phyloP scores from a whole-genome alignment of 1,140 invertebrate genomes.

The Ceratoteleas bidentatus region DNA sequence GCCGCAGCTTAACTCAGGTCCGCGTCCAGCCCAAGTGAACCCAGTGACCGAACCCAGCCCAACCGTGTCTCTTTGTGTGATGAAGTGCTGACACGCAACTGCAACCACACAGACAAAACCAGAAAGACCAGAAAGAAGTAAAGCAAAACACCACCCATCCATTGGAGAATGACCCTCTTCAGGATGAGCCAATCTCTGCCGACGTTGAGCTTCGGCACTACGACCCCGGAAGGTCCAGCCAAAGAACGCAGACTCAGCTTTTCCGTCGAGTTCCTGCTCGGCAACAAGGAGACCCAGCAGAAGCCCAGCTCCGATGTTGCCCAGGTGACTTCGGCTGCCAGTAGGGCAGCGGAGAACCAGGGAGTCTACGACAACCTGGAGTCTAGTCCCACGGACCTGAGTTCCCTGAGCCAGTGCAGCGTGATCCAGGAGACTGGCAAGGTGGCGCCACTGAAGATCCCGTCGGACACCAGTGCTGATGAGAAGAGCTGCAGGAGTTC shows the following conservation, averaged over 20 bases:
- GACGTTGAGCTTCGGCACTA: conserved; percentile 70
- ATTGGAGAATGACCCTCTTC: conserved; percentile 73
- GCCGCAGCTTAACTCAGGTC: conserved; percentile 60
- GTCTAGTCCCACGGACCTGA: conserved; percentile 11
- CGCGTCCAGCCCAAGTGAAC: neutral
- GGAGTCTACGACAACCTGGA: neutral
- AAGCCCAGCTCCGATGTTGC: neutral
- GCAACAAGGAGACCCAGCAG: conserved; percentile 67
- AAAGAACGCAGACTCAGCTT: conserved; percentile 78
- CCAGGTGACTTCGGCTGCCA: neutral
- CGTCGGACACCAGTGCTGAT: conserved; percentile 72
- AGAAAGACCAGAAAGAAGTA: too few species aligned
- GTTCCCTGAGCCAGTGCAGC: neutral
- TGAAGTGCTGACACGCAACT: neutral
- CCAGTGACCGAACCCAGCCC: neutral
- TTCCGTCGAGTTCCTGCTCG: conserved; percentile 80
- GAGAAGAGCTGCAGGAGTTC: conserved; percentile 73
- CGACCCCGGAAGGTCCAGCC: conserved; percentile 65
- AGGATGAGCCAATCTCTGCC: conserved; percentile 78
- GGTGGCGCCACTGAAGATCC: conserved; percentile 30
- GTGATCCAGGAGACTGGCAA: conserved; percentile 1
- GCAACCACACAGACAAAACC: conserved; percentile 28
- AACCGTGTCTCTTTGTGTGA: conserved; percentile 40
- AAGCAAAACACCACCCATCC: neutral
- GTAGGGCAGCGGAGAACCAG: neutral